A percentile compares a stretch with the other conserved stretches of the same genome.
phyloP scores from a whole-genome alignment of 1,140 invertebrate genomes.

The Aradophagus sp. region DNA sequence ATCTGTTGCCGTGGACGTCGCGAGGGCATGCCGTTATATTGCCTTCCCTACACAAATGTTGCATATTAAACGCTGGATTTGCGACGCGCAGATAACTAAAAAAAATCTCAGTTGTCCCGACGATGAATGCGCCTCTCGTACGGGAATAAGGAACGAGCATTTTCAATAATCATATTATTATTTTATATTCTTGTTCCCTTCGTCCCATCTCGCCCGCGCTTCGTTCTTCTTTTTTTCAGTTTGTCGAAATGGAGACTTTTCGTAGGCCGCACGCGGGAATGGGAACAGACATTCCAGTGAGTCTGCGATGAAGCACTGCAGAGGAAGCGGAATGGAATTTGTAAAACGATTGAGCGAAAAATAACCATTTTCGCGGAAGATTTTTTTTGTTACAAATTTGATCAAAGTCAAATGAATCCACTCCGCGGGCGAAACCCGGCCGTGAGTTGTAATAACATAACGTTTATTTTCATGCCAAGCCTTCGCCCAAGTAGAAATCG shows the following conservation, averaged over 20 bases:
- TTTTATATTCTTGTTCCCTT: no score
- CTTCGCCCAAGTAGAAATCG: no score
- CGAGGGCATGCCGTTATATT: no score
- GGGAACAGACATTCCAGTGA: background rate
- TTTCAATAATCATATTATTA: constrained; percentile 5
- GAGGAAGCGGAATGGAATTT: constrained; percentile 3
- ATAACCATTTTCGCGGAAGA: constrained; percentile 2
- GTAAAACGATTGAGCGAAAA: constrained; percentile 16
- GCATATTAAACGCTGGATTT: constrained; percentile 46
- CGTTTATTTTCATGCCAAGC: background rate
- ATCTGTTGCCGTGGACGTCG: constrained; percentile 58
- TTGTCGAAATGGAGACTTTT: background rate
- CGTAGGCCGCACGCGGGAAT: no score
- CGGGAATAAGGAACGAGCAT: constrained; percentile 7
- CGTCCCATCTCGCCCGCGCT: background rate
- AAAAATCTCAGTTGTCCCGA: constrained; percentile 16
- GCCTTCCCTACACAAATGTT: constrained; percentile 38
- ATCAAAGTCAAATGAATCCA: constrained; percentile 2
- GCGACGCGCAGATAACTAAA: constrained; percentile 18
- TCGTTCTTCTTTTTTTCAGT: background rate
- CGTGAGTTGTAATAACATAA: background rate
- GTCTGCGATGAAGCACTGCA: background rate
- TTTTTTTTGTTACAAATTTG: constrained; percentile 5
- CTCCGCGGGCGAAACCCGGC: background rate
- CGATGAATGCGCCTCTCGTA: constrained; percentile 2